Conservation (phyloP, 2,113 vertebrate genomes). For the Archilochus colubris region DNA sequence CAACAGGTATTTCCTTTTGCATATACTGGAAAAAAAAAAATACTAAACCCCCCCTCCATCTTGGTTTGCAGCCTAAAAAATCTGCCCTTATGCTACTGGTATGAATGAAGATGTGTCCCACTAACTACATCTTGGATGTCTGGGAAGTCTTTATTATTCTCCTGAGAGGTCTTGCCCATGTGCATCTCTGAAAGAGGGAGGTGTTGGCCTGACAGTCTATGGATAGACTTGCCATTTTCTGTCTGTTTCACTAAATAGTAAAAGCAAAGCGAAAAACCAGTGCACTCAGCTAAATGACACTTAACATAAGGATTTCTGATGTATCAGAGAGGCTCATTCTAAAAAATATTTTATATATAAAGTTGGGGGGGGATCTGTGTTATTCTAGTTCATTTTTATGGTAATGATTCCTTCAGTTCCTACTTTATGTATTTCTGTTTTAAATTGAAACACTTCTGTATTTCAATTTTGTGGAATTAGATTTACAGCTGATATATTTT, state of each 20-base stretch:
- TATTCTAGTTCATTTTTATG: background rate
- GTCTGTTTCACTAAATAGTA: conserved; percentile 34
- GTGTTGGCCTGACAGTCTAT: background rate
- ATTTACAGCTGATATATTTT: background rate
- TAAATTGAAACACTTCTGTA: background rate
- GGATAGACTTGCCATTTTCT: background rate
- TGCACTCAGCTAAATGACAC: background rate
- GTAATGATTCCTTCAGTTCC: background rate
- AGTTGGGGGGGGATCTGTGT: background rate
- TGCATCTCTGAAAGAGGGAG: background rate
- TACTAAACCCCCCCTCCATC: too few relatives aligned
- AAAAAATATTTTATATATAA: background rate
- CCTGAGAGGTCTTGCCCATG: background rate
- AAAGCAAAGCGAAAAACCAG: conserved; percentile 28
- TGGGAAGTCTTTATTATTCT: background rate
- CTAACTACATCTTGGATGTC: background rate
- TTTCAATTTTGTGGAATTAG: background rate
- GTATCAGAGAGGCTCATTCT: background rate
- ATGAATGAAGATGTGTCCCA: background rate
- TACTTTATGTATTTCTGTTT: background rate
- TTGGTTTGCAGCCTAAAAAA: background rate
- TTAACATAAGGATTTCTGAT: conserved; percentile 1
- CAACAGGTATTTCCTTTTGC: background rate
- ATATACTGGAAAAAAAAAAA: background rate
- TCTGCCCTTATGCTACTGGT: background rate